phyloP scores from a whole-genome alignment of 2,888 invertebrate genomes.

The Ennomos fuscantarius region DNA sequence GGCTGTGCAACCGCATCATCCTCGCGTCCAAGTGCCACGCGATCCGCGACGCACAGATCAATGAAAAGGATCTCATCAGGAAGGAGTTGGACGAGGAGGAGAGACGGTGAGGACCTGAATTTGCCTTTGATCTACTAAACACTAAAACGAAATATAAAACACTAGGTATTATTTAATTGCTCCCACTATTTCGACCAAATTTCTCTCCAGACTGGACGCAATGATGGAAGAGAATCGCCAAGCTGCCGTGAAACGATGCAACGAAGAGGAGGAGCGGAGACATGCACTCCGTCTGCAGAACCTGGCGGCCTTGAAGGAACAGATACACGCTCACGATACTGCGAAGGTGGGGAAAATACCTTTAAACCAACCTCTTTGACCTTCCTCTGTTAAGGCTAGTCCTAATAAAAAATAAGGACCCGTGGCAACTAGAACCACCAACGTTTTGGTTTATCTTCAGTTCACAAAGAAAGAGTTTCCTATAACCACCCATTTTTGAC shows the following conservation, averaged over 20 bases:
- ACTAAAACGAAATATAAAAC: too few relatives aligned
- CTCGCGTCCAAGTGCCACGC: conserved; percentile 94
- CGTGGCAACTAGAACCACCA: too few relatives aligned
- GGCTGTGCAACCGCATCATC: conserved; percentile 90
- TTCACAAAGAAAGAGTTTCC: too few relatives aligned
- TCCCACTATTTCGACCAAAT: too few relatives aligned
- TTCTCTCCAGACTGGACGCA: conserved; percentile 79
- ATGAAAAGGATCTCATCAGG: conserved; percentile 86
- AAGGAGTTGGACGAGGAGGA: conserved; percentile 85
- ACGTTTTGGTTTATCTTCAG: too few relatives aligned
- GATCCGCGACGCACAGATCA: conserved; percentile 93
- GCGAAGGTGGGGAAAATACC: conserved; percentile 57
- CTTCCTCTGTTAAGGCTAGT: too few relatives aligned
- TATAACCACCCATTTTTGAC: too few relatives aligned
- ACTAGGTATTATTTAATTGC: too few relatives aligned
- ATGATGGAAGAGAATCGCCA: conserved; percentile 90
- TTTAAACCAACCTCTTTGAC: too few relatives aligned
- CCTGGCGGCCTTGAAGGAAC: conserved; percentile 77
- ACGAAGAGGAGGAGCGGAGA: conserved; percentile 72
- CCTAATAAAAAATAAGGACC: too few relatives aligned
- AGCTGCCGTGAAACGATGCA: conserved; percentile 82
- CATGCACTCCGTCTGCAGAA: conserved; percentile 73
- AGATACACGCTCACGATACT: conserved; percentile 74
- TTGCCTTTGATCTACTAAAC: too few relatives aligned
- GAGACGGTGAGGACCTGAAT: conserved; percentile 56